These are phyloP conservation scores for Somateria mollissima DNA, from an alignment of 2,797 vertebrate species.

Conservation along the genomic window DNA sequence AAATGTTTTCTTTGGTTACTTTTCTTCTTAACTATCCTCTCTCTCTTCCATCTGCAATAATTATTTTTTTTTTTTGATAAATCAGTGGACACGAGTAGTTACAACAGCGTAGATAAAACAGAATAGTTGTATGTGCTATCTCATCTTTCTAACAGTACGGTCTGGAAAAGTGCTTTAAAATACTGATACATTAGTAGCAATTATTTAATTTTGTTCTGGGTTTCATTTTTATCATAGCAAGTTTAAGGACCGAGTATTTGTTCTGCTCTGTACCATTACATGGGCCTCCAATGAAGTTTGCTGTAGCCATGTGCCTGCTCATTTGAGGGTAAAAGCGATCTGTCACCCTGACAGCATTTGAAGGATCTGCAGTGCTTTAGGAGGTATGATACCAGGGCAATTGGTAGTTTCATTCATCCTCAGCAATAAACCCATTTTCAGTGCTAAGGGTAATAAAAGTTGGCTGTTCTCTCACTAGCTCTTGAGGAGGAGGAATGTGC, in stretches of 20 bases:
- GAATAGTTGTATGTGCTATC: neutral
- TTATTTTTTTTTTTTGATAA: neutral
- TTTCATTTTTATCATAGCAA: neutral
- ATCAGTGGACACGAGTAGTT: neutral
- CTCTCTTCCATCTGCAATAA: neutral
- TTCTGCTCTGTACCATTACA: neutral
- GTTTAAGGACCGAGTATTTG: neutral
- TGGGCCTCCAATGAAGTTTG: neutral
- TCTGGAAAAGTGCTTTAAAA: neutral
- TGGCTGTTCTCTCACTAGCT: neutral
- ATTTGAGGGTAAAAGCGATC: neutral
- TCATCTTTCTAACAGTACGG: neutral
- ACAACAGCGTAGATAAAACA: neutral
- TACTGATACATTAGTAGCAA: neutral
- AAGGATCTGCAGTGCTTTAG: neutral
- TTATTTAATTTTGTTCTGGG: neutral
- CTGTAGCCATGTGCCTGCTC: neutral
- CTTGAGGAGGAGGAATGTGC: neutral
- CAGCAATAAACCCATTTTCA: neutral
- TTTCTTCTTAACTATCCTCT: neutral
- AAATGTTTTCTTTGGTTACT: neutral
- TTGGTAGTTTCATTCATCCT: constrained; percentile 1
- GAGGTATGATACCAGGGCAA: neutral
- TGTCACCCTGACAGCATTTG: constrained; percentile 5
- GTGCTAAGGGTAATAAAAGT: neutral